phyloP scores from a whole-genome alignment of 2,113 vertebrate genomes.

The Calonectris borealis region DNA sequence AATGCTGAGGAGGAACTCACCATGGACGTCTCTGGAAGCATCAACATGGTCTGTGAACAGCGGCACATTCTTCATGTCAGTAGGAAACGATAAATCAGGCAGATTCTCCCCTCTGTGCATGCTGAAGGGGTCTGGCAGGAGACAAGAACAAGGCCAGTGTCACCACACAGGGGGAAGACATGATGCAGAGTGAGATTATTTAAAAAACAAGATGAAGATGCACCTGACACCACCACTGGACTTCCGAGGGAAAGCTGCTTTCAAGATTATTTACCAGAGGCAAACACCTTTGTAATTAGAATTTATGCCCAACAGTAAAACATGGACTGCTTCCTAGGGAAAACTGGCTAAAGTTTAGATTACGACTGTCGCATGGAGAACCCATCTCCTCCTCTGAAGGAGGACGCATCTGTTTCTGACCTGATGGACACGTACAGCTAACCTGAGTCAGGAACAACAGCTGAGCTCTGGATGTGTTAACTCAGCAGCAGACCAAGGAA shows the following conservation, averaged over 20 bases:
- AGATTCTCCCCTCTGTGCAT: slow-evolving; percentile 44
- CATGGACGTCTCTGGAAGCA: not conserved
- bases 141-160: not conserved
- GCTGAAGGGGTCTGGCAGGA: slow-evolving; percentile 63
- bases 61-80: slow-evolving; percentile 1
- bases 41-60: slow-evolving; percentile 14
- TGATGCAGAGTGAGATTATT: not conserved
- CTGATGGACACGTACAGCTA: not conserved
- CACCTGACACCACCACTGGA: not conserved
- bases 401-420: not conserved
- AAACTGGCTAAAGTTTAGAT: accelerated
- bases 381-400: not conserved
- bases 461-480: not conserved
- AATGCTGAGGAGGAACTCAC: not conserved
- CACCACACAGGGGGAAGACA: not conserved
- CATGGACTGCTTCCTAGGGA: accelerated
- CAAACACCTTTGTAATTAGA: accelerated
- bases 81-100: slow-evolving; percentile 37
- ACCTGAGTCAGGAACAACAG: accelerated
- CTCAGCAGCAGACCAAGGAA: not conserved
- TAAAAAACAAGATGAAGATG: not conserved
- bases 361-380: accelerated
- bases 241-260: not conserved
- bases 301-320: not conserved
- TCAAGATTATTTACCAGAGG: not conserved